These are phyloP conservation scores for Drosophila borealis DNA, from an alignment of 2,888 invertebrate genomes.

Conservation along the genomic window DNA sequence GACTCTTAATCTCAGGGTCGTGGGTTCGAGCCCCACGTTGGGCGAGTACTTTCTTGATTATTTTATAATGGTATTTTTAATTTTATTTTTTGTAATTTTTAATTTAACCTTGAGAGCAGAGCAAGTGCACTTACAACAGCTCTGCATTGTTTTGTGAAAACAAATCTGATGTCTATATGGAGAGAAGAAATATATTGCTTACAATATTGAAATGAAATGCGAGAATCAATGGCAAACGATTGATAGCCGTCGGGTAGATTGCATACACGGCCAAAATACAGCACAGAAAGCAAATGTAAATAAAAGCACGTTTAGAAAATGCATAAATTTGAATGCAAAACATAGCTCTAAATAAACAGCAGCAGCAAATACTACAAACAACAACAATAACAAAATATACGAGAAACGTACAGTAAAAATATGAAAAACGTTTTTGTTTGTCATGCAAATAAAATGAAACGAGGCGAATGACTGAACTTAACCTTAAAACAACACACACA, in stretches of 20 bases:
- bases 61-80: conserved; percentile 4
- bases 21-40: conserved; percentile 82
- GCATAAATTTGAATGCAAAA: conserved; percentile 65
- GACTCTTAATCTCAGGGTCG: conserved; percentile 78
- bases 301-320: conserved; percentile 69
- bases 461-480: conserved; percentile 76
- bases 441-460: conserved; percentile 67
- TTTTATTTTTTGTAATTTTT: not conserved
- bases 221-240: conserved; percentile 43
- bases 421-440: conserved; percentile 60
- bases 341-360: conserved; percentile 25
- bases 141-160: conserved; percentile 40
- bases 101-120: conserved; percentile 22
- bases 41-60: conserved; percentile 26
- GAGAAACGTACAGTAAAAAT: conserved; percentile 27
- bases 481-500: conserved; percentile 57
- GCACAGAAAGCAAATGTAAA: conserved; percentile 49
- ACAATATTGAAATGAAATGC: conserved; percentile 42
- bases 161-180: conserved; percentile 32
- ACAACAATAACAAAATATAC: not conserved
- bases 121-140: conserved; percentile 41
- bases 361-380: conserved; percentile 2
- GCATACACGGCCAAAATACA: conserved; percentile 14
- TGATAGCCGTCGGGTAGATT: conserved; percentile 22
- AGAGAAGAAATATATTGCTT: conserved; percentile 7